These are phyloP conservation scores for Pomatostomus ruficeps DNA, from an alignment of 2,113 vertebrate species.

Conservation along the genomic window DNA sequence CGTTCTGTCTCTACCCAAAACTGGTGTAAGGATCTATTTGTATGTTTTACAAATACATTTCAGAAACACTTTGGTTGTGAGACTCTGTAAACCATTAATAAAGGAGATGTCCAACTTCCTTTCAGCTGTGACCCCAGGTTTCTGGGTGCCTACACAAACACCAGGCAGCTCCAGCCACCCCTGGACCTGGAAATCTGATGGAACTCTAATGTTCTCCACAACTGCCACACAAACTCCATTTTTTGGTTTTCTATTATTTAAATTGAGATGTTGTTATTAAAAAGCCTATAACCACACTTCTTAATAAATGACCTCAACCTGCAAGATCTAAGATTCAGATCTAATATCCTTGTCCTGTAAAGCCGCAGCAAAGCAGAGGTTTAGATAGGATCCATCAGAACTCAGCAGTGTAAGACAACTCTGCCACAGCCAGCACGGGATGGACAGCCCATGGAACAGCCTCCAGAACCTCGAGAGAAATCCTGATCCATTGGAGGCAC, in stretches of 20 bases:
- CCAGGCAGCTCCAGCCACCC: not conserved
- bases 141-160: not conserved
- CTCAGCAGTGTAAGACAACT: not conserved
- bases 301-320: not conserved
- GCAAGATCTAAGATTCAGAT: not conserved
- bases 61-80: not conserved
- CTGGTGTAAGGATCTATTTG: too few species aligned
- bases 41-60: too few species aligned
- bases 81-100: not conserved
- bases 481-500: not conserved
- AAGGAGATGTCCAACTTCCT: not conserved
- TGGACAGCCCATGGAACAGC: fast-evolving
- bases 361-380: not conserved
- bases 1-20: not conserved
- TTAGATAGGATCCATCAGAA: not conserved
- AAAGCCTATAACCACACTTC: not conserved
- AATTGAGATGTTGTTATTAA: not conserved
- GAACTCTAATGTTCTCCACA: too few species aligned
- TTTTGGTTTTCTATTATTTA: not conserved
- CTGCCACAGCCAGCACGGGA: not conserved
- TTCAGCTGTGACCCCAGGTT: not conserved
- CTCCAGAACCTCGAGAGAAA: not conserved
- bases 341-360: not conserved
- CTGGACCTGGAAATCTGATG: not conserved
- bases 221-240: not conserved